Evolutionary conservation across 2,113 vertebrate species (phyloP).

Genomic region (Machaerirhynchus nigripectus): DNA sequence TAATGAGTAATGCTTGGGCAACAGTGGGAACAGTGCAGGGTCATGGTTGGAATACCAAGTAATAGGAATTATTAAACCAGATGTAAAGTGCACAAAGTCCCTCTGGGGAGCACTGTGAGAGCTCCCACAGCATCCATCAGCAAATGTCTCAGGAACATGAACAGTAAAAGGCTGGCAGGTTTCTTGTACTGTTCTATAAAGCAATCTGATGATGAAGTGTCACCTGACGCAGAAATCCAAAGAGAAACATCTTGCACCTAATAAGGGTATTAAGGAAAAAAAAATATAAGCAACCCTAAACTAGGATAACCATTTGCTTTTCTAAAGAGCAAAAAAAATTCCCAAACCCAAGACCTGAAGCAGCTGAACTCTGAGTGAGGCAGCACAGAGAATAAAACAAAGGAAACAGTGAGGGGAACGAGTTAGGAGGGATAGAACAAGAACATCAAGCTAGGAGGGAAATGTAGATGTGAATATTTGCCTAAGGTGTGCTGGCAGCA

Average conservation of each 20-base stretch:
- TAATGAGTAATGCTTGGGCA: neutral
- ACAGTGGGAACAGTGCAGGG: neutral
- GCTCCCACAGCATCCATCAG: slow-evolving; percentile 15
- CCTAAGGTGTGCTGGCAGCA: slow-evolving; percentile 10
- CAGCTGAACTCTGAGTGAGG: neutral
- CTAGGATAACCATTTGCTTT: neutral
- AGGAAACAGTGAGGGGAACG: neutral
- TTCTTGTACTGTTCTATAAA: neutral
- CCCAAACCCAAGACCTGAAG: neutral
- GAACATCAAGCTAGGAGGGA: neutral
- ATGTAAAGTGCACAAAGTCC: slow-evolving; percentile 20
- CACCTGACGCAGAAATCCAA: slow-evolving; percentile 37
- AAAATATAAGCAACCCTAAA: neutral
- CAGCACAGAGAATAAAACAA: neutral
- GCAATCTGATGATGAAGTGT: slow-evolving; percentile 43
- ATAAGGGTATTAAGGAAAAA: neutral
- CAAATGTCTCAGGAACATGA: neutral
- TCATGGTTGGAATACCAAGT: neutral
- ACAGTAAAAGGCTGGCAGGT: neutral
- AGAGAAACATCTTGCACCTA: slow-evolving; percentile 42
- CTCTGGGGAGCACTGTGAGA: neutral
- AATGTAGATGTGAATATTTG: slow-evolving; percentile 2
- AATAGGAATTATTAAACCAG: slow-evolving; percentile 48
- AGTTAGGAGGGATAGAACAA: neutral
- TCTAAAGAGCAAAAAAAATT: neutral